phyloP scores from a whole-genome alignment of 2,113 vertebrate species.

The Stegostoma tigrinum region DNA sequence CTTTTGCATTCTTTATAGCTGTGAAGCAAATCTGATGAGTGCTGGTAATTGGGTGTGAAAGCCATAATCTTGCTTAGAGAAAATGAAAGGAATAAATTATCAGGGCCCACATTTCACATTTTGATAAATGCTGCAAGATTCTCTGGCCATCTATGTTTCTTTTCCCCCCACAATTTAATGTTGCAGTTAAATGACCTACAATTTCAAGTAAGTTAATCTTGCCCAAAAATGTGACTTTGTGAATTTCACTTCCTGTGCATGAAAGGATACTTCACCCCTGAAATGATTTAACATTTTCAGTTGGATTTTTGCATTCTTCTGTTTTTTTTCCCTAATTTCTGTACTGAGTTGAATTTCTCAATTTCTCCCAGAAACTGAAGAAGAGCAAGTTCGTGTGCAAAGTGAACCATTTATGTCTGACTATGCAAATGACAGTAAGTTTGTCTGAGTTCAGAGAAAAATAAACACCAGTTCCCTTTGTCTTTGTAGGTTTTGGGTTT shows the following conservation, averaged over 20 bases:
- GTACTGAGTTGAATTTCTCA: neutral
- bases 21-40: neutral
- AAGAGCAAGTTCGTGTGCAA: constrained; percentile 25
- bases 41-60: neutral
- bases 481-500: neutral
- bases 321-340: too few relatives aligned
- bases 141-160: neutral
- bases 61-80: neutral
- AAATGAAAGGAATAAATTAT: neutral
- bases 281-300: neutral
- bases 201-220: neutral
- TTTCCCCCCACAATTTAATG: neutral
- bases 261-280: neutral
- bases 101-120: neutral
- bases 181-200: neutral
- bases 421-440: constrained; percentile 36
- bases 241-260: neutral
- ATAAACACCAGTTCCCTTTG: neutral
- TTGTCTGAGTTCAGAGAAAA: neutral
- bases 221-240: neutral
- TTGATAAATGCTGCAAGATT: neutral
- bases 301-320: neutral
- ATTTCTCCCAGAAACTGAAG: constrained; percentile 35
- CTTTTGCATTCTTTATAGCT: neutral
- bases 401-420: constrained; percentile 33